Conservation (phyloP, 37 sponge, comb jelly and placozoan genomes). For the Halisarca cf. caerulea region DNA sequence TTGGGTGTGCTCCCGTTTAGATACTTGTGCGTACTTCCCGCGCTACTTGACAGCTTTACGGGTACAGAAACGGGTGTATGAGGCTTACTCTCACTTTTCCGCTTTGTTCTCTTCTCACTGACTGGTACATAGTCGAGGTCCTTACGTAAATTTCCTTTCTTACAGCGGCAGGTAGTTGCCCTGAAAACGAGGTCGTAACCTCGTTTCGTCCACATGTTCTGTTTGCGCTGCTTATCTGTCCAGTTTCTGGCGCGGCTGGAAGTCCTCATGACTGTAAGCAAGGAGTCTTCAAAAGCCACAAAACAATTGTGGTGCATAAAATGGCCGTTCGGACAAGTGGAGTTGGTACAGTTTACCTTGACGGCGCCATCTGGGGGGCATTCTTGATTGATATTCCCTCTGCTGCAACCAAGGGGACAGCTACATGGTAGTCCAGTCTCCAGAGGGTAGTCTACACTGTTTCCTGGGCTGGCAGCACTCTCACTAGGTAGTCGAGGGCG, state of each 20-base stretch:
- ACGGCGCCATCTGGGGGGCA: conserved; percentile 51
- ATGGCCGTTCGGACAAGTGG: conserved; percentile 63
- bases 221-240: conserved; percentile 92
- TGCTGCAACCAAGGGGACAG: conserved; percentile 51
- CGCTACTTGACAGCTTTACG: background rate
- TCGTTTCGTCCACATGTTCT: conserved; percentile 93
- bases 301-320: conserved; percentile 90
- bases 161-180: conserved; percentile 75
- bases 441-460: background rate
- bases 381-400: conserved; percentile 32
- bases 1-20: background rate
- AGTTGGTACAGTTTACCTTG: conserved; percentile 77
- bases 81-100: conserved; percentile 32
- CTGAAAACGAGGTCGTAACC: conserved; percentile 91
- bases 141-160: conserved; percentile 67
- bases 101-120: conserved; percentile 33
- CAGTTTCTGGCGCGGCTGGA: conserved; percentile 84
- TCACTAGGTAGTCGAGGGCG: conserved; percentile 10
- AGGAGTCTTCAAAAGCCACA: conserved; percentile 74
- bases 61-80: conserved; percentile 13
- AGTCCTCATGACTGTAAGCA: conserved; percentile 71
- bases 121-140: conserved; percentile 57
- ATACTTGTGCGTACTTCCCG: background rate
- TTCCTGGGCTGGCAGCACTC: background rate
- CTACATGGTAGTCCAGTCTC: conserved; percentile 39